These are phyloP conservation scores for Amphiprion percula DNA, from an alignment of 2,113 vertebrate species.

Conservation along the genomic window DNA sequence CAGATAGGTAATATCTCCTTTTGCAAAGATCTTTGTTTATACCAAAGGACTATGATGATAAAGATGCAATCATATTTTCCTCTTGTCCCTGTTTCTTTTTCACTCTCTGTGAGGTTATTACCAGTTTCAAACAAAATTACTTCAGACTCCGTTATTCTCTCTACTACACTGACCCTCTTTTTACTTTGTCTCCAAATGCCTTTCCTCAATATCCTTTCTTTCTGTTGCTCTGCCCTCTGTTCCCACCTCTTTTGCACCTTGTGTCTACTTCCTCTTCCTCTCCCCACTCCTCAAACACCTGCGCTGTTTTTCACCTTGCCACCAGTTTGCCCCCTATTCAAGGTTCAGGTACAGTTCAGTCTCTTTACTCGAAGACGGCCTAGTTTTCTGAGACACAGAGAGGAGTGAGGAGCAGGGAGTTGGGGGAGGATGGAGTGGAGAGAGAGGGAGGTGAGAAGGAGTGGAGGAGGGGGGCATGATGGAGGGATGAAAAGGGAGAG, in stretches of 20 bases:
- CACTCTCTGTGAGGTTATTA: constrained; percentile 16
- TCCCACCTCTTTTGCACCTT: constrained; percentile 57
- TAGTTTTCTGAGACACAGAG: constrained; percentile 5
- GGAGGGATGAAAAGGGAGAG: constrained; percentile 35
- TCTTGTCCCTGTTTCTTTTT: neutral
- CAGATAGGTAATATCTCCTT: constrained; percentile 30
- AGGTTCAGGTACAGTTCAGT: constrained; percentile 63
- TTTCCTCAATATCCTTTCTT: constrained; percentile 8
- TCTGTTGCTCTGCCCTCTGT: constrained; percentile 12
- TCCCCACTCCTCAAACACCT: constrained; percentile 38
- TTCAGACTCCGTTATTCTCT: constrained; percentile 9
- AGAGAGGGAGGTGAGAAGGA: neutral
- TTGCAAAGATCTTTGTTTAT: constrained; percentile 34
- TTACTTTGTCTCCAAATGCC: neutral
- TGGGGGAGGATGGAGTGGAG: neutral
- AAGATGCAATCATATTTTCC: constrained; percentile 2
- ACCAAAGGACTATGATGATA: constrained; percentile 26
- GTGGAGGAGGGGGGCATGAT: constrained; percentile 6
- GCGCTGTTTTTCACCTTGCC: constrained; percentile 66
- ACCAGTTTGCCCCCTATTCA: constrained; percentile 42
- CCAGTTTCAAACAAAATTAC: neutral
- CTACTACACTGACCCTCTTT: neutral
- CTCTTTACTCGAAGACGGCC: constrained; percentile 20
- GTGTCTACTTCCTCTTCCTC: constrained; percentile 35
- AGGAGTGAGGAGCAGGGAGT: constrained; percentile 6